These are phyloP conservation scores for Anser cygnoides DNA, from an alignment of 2,113 vertebrate genomes.

Conservation along the genomic window DNA sequence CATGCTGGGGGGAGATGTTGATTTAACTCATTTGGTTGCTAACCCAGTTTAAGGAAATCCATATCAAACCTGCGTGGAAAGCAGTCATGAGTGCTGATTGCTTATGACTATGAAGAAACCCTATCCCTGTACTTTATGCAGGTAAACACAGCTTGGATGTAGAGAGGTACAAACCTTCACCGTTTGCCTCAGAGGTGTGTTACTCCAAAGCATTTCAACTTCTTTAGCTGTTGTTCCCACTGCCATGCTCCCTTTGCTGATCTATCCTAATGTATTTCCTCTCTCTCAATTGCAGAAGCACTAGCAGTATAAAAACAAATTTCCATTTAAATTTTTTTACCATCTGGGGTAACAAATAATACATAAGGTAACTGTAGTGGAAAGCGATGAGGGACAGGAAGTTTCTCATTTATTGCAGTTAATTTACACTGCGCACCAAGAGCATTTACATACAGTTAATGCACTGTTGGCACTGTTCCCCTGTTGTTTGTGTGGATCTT, in stretches of 20 bases:
- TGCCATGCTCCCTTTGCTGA: not conserved
- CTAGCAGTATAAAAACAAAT: not conserved
- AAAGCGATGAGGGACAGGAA: constrained; percentile 24
- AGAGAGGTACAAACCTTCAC: not conserved
- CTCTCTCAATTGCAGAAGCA: not conserved
- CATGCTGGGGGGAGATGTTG: not conserved
- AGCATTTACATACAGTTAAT: not conserved
- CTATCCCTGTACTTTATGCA: not conserved
- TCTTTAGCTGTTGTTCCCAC: not conserved
- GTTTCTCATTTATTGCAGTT: constrained; percentile 21
- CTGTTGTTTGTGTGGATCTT: not conserved
- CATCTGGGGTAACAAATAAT: constrained; percentile 54
- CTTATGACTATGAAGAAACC: not conserved
- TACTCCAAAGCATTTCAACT: not conserved
- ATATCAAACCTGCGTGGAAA: not conserved
- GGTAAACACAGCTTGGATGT: not conserved
- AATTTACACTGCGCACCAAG: not conserved
- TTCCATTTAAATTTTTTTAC: not conserved
- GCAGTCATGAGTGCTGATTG: not conserved
- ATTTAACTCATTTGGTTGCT: not conserved
- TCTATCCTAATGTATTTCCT: not conserved
- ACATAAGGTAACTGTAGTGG: constrained; percentile 15
- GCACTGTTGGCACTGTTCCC: not conserved
- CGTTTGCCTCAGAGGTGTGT: not conserved
- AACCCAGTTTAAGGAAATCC: not conserved